These are phyloP conservation scores for Pelosia muscerda DNA, from an alignment of 2,888 invertebrate genomes.

Conservation along the genomic window DNA sequence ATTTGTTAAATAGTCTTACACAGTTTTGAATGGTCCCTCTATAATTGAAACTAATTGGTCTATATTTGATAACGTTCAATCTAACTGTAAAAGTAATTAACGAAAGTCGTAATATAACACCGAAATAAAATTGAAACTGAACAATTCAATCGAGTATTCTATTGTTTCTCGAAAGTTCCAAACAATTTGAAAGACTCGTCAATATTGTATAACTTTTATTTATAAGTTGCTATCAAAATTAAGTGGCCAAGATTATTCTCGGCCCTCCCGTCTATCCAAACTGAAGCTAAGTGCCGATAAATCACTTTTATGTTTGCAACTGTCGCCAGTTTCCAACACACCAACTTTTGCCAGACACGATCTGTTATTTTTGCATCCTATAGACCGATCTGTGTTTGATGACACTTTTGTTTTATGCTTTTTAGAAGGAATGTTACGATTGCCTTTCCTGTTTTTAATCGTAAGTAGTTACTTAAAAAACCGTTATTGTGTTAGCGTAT, in stretches of 20 bases:
- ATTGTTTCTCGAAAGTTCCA: neutral
- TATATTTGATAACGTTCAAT: neutral
- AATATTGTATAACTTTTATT: constrained; percentile 21
- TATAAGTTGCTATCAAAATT: constrained; percentile 55
- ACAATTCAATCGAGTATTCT: neutral
- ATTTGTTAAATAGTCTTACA: no score
- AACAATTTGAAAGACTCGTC: constrained; percentile 22
- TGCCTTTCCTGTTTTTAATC: constrained; percentile 2
- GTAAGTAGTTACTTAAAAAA: neutral
- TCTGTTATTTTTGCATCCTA: constrained; percentile 50
- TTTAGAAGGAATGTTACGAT: neutral
- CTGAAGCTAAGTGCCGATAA: constrained; percentile 65
- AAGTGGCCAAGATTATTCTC: constrained; percentile 57
- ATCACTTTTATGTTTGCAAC: constrained; percentile 54
- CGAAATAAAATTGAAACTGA: neutral
- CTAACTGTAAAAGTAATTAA: neutral
- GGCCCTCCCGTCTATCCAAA: constrained; percentile 50
- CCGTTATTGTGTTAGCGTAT: neutral
- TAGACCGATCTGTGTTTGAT: constrained; percentile 45
- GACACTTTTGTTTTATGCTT: constrained; percentile 34
- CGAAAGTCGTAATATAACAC: neutral
- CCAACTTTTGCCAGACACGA: constrained; percentile 37
- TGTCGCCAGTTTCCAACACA: constrained; percentile 44
- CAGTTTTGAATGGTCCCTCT: neutral
- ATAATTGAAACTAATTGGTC: neutral